phyloP scores from a whole-genome alignment of 2,797 vertebrate species.

The Argentina silus region DNA sequence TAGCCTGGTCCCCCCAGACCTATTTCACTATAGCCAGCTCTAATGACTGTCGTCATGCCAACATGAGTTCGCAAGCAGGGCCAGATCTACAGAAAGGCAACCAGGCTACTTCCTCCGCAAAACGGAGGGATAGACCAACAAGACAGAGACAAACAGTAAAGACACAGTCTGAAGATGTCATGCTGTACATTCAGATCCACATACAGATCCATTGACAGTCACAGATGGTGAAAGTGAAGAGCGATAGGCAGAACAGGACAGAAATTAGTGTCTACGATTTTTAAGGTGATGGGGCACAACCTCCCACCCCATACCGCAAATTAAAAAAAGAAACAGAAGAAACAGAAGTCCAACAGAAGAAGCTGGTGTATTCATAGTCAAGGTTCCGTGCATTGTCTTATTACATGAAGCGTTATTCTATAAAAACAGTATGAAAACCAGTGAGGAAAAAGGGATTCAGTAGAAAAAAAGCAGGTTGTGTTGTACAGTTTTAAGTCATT shows the following conservation, averaged over 20 bases:
- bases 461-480: slow-evolving; percentile 57
- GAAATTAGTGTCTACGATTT: slow-evolving; percentile 17
- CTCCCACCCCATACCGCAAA: too few species aligned
- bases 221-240: too few species aligned
- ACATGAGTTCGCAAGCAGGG: too few species aligned
- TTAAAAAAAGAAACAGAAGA: background rate
- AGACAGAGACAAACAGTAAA: slow-evolving; percentile 7
- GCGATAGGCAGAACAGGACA: background rate
- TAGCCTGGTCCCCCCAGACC: too few species aligned
- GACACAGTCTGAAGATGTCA: slow-evolving; percentile 32
- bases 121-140: slow-evolving; percentile 2
- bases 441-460: slow-evolving; percentile 50
- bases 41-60: background rate
- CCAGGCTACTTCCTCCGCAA: background rate
- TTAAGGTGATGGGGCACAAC: too few species aligned
- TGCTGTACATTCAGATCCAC: slow-evolving; percentile 72
- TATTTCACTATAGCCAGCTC: too few species aligned
- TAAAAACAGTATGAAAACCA: slow-evolving; percentile 67
- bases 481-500: slow-evolving; percentile 50
- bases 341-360: slow-evolving; percentile 34
- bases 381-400: slow-evolving; percentile 47
- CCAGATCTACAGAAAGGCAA: too few species aligned
- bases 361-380: slow-evolving; percentile 66
- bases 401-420: slow-evolving; percentile 24
- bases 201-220: slow-evolving; percentile 39